A percentile compares a stretch with the other conserved stretches of the same genome.
Conservation (phyloP, 2,113 vertebrate species). For the Nannobrachium achirus region DNA sequence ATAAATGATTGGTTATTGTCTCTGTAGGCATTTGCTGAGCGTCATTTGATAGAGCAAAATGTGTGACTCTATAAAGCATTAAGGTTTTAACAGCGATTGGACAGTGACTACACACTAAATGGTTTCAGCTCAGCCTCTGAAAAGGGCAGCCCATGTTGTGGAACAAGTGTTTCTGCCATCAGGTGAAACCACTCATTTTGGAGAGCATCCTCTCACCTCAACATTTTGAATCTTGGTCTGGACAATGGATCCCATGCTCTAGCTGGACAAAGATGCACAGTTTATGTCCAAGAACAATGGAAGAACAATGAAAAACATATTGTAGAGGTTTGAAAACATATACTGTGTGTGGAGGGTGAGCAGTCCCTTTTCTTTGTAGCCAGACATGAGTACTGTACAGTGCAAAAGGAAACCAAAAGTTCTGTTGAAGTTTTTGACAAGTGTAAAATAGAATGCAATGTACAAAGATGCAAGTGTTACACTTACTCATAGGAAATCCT, state of each 20-base stretch:
- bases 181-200: not conserved
- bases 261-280: slow-evolving; percentile 4
- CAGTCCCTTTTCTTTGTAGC: slow-evolving; percentile 31
- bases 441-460: slow-evolving; percentile 29
- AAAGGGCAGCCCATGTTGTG: not conserved
- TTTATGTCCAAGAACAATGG: slow-evolving; percentile 8
- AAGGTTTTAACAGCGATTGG: not conserved
- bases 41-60: not conserved
- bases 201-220: slow-evolving; percentile 4
- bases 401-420: not conserved
- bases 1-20: not conserved
- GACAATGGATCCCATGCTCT: not conserved
- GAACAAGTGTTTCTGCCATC: not conserved
- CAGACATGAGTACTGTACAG: slow-evolving; percentile 65
- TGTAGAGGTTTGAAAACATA: not conserved
- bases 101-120: not conserved
- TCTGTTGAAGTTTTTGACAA: slow-evolving; percentile 18
- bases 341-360: slow-evolving; percentile 4
- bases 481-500: slow-evolving; percentile 47
- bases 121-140: slow-evolving; percentile 8
- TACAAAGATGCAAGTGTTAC: slow-evolving; percentile 49
- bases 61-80: not conserved
- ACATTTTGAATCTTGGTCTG: not conserved
- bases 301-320: no score
- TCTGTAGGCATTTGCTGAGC: not conserved